Percentiles rank a stretch among this genome's conserved stretches.
Evolutionary conservation across 2,888 invertebrate species (phyloP).

Genomic region (Crematogaster levior): DNA sequence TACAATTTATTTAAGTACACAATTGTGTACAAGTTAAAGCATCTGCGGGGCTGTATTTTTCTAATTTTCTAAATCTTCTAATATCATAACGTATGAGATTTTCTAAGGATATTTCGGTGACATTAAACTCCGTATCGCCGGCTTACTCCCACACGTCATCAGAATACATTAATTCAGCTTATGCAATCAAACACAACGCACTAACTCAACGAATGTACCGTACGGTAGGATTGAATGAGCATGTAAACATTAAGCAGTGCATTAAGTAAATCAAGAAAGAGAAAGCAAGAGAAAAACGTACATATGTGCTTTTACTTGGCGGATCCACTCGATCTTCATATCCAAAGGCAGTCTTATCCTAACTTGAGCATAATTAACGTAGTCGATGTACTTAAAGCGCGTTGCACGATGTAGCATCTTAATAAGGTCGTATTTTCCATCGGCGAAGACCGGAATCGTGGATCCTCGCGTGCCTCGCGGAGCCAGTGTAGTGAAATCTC

Average conservation of each 20-base stretch:
- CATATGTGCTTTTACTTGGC: not conserved
- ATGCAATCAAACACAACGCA: constrained; percentile 3
- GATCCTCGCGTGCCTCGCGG: constrained; percentile 4
- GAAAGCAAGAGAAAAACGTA: not conserved
- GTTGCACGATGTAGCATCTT: constrained; percentile 50
- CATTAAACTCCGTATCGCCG: not conserved
- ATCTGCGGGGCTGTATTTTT: not conserved
- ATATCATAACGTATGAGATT: not conserved
- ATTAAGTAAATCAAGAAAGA: constrained; percentile 24
- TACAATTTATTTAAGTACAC: no score
- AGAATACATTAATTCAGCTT: constrained; percentile 29
- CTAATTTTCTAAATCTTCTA: not conserved
- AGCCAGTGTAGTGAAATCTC: constrained; percentile 1
- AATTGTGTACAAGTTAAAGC: not conserved
- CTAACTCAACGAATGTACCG: not conserved
- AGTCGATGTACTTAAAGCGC: constrained; percentile 38
- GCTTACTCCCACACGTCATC: not conserved
- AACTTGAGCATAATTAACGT: constrained; percentile 58
- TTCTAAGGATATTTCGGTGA: not conserved
- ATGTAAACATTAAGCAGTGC: constrained; percentile 24
- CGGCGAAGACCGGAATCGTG: constrained; percentile 25
- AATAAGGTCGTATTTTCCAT: constrained; percentile 61
- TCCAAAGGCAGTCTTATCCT: constrained; percentile 34
- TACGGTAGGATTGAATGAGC: constrained; percentile 10
- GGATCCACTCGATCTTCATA: constrained; percentile 42